phyloP scores from a whole-genome alignment of 2,888 invertebrate genomes.

The Idaea straminata region DNA sequence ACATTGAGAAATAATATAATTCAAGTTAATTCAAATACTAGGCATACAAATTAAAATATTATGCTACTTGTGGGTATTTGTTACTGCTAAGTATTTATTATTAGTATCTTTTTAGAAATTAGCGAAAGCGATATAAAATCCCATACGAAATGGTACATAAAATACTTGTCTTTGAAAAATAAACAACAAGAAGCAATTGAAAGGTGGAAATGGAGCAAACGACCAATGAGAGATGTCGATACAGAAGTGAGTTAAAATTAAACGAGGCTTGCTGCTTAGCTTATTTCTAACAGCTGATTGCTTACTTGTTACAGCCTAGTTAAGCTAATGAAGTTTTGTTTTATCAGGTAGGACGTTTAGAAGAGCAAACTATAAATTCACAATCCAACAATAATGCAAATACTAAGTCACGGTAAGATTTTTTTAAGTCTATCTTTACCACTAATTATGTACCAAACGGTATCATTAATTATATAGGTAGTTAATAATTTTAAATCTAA shows the following conservation, averaged over 20 bases:
- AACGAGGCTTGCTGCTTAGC: background rate
- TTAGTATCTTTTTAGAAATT: slow-evolving; percentile 34
- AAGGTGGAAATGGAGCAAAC: slow-evolving; percentile 58
- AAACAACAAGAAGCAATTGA: slow-evolving; percentile 59
- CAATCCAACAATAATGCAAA: background rate
- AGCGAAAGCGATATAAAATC: slow-evolving; percentile 41
- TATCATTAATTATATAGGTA: too few species aligned
- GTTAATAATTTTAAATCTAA: background rate
- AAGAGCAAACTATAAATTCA: background rate
- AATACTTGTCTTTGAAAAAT: slow-evolving; percentile 53
- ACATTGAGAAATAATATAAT: too few species aligned
- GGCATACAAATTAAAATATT: too few species aligned
- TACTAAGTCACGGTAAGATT: background rate
- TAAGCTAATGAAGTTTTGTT: background rate
- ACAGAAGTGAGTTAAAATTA: slow-evolving; percentile 20
- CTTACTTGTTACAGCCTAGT: background rate
- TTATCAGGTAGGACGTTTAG: background rate
- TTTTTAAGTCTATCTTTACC: too few species aligned
- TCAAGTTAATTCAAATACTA: too few species aligned
- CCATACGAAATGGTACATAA: slow-evolving; percentile 61
- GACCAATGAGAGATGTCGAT: slow-evolving; percentile 36
- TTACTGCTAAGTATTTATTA: background rate
- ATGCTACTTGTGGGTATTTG: too few species aligned
- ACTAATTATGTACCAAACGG: too few species aligned
- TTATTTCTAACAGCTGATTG: background rate